Percentiles rank a stretch among this genome's conserved stretches.
Evolutionary conservation across 2,888 invertebrate species (phyloP).

Genomic region (Falcaria lacertinaria): DNA sequence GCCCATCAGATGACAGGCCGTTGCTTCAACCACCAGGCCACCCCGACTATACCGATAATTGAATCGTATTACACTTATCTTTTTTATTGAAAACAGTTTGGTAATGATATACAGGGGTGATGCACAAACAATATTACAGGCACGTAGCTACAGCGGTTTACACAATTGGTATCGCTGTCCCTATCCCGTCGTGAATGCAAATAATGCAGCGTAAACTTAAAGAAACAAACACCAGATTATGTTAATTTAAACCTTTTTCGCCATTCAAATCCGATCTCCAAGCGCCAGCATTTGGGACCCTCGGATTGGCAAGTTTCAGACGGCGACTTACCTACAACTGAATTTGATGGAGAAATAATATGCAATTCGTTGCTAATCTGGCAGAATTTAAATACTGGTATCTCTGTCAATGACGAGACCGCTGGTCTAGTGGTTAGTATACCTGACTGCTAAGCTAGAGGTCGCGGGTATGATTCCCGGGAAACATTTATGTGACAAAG

Average conservation of each 20-base stretch:
- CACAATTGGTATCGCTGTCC: constrained; percentile 25
- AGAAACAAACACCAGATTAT: constrained; percentile 71
- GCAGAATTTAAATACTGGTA: neutral
- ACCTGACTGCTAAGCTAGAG: too few species aligned
- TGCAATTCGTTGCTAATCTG: neutral
- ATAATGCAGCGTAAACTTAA: constrained; percentile 66
- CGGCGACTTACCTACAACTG: neutral
- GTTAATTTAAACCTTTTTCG: constrained; percentile 66
- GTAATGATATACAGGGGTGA: too few species aligned
- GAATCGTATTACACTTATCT: too few species aligned
- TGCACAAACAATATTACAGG: neutral
- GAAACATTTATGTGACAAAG: too few species aligned
- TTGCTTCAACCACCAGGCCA: too few species aligned
- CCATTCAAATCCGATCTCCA: constrained; percentile 64
- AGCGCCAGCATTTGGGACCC: constrained; percentile 39
- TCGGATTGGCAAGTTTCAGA: constrained; percentile 28
- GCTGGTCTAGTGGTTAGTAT: too few species aligned
- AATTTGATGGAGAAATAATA: neutral
- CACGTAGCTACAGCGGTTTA: too few species aligned
- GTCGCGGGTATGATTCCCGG: too few species aligned
- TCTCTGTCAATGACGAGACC: too few species aligned
- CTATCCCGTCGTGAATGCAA: constrained; percentile 40
- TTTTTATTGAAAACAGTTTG: too few species aligned
- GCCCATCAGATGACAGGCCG: too few species aligned
- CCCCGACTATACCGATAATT: too few species aligned